phyloP scores from a whole-genome alignment of 2,888 invertebrate genomes.

The Ditula angustiorana region DNA sequence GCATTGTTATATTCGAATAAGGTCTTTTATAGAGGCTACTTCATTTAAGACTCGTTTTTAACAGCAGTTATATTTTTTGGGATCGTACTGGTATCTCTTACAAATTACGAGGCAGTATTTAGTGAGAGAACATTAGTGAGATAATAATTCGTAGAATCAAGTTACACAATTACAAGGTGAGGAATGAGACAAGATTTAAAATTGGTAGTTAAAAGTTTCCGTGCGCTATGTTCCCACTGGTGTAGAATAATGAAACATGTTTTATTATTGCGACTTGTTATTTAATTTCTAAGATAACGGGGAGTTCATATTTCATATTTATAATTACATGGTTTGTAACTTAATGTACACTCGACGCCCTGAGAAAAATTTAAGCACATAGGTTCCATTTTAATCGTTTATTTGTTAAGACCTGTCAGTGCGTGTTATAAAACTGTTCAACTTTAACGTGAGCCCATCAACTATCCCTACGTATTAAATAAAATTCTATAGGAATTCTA shows the following conservation, averaged over 20 bases:
- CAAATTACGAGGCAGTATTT: conserved; percentile 68
- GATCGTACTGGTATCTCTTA: conserved; percentile 62
- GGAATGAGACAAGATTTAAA: conserved; percentile 63
- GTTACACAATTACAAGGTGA: conserved; percentile 62
- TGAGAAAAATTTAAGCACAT: no score
- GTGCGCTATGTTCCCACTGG: conserved; percentile 54
- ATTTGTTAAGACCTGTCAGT: no score
- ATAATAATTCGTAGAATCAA: conserved; percentile 75
- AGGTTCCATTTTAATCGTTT: no score
- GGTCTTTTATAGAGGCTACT: conserved; percentile 50
- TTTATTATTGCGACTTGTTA: conserved; percentile 52
- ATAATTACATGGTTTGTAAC: not conserved
- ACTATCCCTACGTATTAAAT: no score
- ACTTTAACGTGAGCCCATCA: no score
- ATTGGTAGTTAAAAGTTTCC: conserved; percentile 68
- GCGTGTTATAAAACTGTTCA: no score
- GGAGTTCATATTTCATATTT: conserved; percentile 9
- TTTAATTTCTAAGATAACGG: not conserved
- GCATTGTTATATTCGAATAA: conserved; percentile 48
- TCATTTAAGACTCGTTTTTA: conserved; percentile 44
- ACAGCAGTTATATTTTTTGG: conserved; percentile 48
- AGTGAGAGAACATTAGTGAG: conserved; percentile 68
- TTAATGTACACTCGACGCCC: no score
- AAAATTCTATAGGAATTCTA: no score
- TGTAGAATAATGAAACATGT: conserved; percentile 54